Evolutionary conservation across 2,113 vertebrate genomes (phyloP).

Genomic region (Sinocyclocheilus anophthalmus): DNA sequence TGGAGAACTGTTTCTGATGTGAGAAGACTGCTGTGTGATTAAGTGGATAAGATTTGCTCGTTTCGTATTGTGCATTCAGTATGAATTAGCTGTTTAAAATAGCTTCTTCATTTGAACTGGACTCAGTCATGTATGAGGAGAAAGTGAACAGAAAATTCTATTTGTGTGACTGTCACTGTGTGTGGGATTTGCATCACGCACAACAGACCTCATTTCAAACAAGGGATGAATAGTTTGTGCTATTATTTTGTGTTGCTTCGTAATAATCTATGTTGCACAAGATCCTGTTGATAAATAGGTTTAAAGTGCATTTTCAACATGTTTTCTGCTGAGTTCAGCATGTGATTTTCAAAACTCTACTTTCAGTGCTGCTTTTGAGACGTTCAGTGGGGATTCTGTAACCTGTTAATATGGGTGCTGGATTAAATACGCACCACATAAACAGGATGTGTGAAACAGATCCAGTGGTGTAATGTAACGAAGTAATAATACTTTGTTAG

Average conservation of each 20-base stretch:
- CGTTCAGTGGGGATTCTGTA: neutral
- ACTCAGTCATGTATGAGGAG: neutral
- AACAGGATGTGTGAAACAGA: neutral
- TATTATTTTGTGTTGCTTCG: neutral
- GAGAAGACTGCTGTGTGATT: neutral
- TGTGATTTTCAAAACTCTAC: neutral
- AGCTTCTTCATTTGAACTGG: neutral
- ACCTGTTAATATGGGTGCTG: neutral
- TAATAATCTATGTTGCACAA: neutral
- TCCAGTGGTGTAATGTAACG: neutral
- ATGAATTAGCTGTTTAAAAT: neutral
- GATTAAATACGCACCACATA: neutral
- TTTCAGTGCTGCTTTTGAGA: neutral
- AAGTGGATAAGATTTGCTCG: neutral
- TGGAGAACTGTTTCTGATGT: neutral
- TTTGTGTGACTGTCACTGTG: neutral
- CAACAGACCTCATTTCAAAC: neutral
- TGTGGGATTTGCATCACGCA: neutral
- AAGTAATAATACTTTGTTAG: too few species aligned
- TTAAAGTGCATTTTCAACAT: constrained; percentile 11
- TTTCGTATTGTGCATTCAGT: neutral
- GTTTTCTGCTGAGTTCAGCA: constrained; percentile 14
- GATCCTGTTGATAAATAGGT: constrained; percentile 2
- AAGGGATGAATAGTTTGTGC: neutral
- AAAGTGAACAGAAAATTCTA: neutral